These are phyloP conservation scores for Parasteatoda lunata DNA, from an alignment of 2,888 invertebrate genomes.

Conservation along the genomic window DNA sequence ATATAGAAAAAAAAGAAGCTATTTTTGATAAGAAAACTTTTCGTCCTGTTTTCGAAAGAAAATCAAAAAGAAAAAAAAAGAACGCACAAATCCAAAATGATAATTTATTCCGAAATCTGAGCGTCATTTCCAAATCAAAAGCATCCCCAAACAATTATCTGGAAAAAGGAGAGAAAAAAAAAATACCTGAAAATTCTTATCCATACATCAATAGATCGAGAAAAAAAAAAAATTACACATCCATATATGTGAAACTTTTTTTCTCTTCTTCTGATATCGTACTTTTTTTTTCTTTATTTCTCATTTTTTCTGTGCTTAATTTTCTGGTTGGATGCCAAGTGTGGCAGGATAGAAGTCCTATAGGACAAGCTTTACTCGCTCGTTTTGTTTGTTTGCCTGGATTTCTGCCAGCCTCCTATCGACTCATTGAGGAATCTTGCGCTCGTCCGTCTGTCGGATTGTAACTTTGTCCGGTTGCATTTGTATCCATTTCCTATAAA, in stretches of 20 bases:
- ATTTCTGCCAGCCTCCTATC: conserved; percentile 58
- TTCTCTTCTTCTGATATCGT: background rate
- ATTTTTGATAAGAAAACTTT: too few relatives aligned
- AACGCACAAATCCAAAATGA: too few relatives aligned
- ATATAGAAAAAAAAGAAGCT: too few relatives aligned
- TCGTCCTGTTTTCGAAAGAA: too few relatives aligned
- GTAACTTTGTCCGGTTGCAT: conserved; percentile 14
- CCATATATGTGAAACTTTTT: conserved; percentile 30
- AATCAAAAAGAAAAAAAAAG: too few relatives aligned
- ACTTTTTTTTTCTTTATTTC: conserved; percentile 14
- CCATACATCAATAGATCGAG: background rate
- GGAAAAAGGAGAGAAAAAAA: background rate
- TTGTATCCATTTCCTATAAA: background rate
- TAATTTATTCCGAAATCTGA: too few relatives aligned
- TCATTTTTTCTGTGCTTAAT: conserved; percentile 21
- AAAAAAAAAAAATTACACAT: background rate
- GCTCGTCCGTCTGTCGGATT: conserved; percentile 4
- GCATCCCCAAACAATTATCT: background rate
- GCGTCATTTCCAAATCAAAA: too few relatives aligned
- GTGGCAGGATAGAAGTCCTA: background rate
- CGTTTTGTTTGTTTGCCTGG: conserved; percentile 25
- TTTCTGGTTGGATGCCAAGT: conserved; percentile 57
- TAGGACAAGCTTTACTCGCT: conserved; percentile 10
- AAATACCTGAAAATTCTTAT: background rate
- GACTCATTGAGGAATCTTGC: conserved; percentile 21